phyloP scores from a whole-genome alignment of 2,797 vertebrate species.

The Brotula barbata region DNA sequence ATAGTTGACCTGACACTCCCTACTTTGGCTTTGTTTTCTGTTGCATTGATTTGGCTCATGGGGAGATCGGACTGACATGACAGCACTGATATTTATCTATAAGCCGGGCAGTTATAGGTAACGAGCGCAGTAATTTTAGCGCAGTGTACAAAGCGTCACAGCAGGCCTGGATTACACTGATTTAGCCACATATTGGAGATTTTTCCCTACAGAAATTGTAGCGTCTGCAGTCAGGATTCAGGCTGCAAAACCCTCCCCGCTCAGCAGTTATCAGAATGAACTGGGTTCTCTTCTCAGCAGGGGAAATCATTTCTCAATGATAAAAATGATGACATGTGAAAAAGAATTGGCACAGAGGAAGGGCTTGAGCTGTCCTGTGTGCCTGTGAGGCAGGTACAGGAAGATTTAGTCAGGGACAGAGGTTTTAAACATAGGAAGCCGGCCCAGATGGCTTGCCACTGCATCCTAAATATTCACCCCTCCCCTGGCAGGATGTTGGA shows the following conservation, averaged over 20 bases:
- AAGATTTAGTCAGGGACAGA: constrained; percentile 75
- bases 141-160: constrained; percentile 25
- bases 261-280: constrained; percentile 34
- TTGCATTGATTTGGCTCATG: constrained; percentile 43
- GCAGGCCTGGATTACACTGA: constrained; percentile 7
- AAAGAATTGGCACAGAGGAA: constrained; percentile 67
- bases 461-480: constrained; percentile 74
- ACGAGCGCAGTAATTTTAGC: constrained; percentile 41
- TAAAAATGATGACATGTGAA: constrained; percentile 68
- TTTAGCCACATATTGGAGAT: constrained; percentile 8
- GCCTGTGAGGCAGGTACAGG: constrained; percentile 78
- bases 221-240: neutral
- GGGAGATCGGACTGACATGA: constrained; percentile 27
- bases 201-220: constrained; percentile 28
- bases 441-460: constrained; percentile 74
- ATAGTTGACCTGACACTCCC: constrained; percentile 60
- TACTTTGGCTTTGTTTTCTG: constrained; percentile 58
- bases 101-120: too few species aligned
- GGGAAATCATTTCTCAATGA: constrained; percentile 65
- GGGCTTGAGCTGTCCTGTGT: constrained; percentile 69
- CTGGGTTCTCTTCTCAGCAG: constrained; percentile 27
- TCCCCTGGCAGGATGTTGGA: constrained; percentile 79
- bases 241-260: neutral
- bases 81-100: constrained; percentile 26
- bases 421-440: constrained; percentile 77